phyloP scores from a whole-genome alignment of 2,113 vertebrate genomes.

The Syngnathus floridae region DNA sequence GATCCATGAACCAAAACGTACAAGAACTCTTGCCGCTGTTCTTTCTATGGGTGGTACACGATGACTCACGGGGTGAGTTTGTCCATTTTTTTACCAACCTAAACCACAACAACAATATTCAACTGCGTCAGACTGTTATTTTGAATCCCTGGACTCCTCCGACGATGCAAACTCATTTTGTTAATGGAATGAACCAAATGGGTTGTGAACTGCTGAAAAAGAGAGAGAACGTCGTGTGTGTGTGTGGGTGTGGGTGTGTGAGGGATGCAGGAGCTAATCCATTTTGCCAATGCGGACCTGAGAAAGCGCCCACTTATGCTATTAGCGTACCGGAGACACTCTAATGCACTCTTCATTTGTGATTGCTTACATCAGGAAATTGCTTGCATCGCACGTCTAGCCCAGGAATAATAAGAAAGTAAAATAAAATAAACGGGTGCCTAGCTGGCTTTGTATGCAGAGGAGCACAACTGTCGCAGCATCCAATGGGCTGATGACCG shows the following conservation, averaged over 20 bases:
- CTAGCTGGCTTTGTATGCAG: conserved; percentile 47
- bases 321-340: conserved; percentile 60
- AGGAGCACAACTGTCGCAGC: conserved; percentile 12
- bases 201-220: conserved; percentile 39
- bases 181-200: conserved; percentile 56
- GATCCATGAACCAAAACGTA: not conserved
- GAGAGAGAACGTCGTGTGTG: conserved; percentile 33
- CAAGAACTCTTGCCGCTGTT: not conserved
- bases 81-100: conserved; percentile 24
- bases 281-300: conserved; percentile 61
- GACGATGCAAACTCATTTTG: conserved; percentile 47
- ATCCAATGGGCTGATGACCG: not conserved
- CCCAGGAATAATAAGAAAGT: conserved; percentile 53
- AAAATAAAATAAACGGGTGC: conserved; percentile 20
- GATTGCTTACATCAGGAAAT: conserved; percentile 69
- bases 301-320: conserved; percentile 60
- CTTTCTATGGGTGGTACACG: too few species aligned
- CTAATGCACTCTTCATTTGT: conserved; percentile 66
- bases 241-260: not conserved
- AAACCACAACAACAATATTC: conserved; percentile 47
- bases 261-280: conserved; percentile 60
- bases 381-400: conserved; percentile 56
- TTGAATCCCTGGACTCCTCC: conserved; percentile 35
- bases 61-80: not conserved
- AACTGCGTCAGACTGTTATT: conserved; percentile 34